Evolutionary conservation across 1,140 invertebrate species (phyloP), one percentile per base, ranked within the genome.

Genomic region (Hydropsyche tenuis): DNA sequence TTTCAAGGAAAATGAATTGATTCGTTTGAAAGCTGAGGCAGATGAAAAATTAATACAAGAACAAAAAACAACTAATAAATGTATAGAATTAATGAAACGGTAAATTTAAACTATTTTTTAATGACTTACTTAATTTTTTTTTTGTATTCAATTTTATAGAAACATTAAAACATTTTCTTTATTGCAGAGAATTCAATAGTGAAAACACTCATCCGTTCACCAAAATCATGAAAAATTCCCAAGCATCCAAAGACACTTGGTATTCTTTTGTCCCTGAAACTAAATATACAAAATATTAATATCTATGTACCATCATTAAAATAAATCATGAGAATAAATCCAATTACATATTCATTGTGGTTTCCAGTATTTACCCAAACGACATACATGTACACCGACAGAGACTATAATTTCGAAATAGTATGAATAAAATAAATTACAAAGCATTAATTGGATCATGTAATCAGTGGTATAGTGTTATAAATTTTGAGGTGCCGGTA

Each of bases 51-150:
- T 77, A 25, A 25, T 66, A 53, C 25, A 74, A 51, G 72, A 76
- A 70, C 48, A 74, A 25, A 42, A 72, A 68, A 66, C 51, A 25
- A 73, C 73, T 22, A n/a, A 73, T 46, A 71, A 72, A 68, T 73
- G 73, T 68, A 22, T 70, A 12, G 69, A 74, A 48, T 46, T 77
- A 14, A 77, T 77, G 73, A 72, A 71, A 65, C 62, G 66, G 75
- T 73, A 71, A 60, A 60, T 23, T 62, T 51, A 45, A 43, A 37
- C 23, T 37, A 20, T 20, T 51, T 51, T 5, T 51, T 4, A 27
- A 63, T 63, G n/a, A n/a, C n/a, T n/a, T n/a, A n/a, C n/a, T n/a
- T n/a, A n/a, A n/a, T n/a, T n/a, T n/a, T n/a, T n/a, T n/a, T n/a
- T n/a, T n/a, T n/a, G n/a, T n/a, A n/a, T n/a, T n/a, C n/a, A n/a